Evolutionary conservation across 2,888 invertebrate species (phyloP).

Genomic region (Lasioglossum calceatum): DNA sequence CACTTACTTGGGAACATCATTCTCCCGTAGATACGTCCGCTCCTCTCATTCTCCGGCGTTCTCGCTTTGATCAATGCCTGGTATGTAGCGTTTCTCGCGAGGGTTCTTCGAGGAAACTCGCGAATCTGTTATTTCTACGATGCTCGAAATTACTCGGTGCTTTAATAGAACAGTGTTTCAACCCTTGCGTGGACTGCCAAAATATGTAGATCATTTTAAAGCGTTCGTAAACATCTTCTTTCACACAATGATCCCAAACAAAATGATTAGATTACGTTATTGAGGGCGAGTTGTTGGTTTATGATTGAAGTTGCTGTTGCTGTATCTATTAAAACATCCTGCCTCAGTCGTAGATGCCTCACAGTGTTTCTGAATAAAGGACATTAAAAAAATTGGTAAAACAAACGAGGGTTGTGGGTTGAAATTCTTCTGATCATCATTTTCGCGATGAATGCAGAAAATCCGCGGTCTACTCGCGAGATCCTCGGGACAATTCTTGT

Average conservation of each 20-base stretch:
- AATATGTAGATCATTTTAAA: not conserved
- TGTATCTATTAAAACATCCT: too few species aligned
- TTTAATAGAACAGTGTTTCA: not conserved
- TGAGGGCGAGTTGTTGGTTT: too few species aligned
- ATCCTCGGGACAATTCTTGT: not conserved
- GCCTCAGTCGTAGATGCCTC: too few species aligned
- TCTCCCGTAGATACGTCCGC: slow-evolving; percentile 30
- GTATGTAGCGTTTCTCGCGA: slow-evolving; percentile 31
- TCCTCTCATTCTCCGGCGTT: not conserved
- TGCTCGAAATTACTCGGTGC: not conserved
- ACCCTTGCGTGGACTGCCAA: not conserved
- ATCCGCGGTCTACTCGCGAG: not conserved
- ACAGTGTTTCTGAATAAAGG: too few species aligned
- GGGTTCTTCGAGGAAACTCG: slow-evolving; percentile 26
- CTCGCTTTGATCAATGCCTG: slow-evolving; percentile 55
- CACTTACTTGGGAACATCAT: slow-evolving; percentile 71
- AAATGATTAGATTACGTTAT: too few species aligned
- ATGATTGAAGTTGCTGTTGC: too few species aligned
- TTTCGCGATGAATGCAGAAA: not conserved
- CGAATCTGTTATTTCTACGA: slow-evolving; percentile 52
- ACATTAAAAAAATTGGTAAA: too few species aligned
- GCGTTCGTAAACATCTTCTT: not conserved
- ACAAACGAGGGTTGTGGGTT: not conserved
- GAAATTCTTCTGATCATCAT: not conserved
- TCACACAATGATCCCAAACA: too few species aligned